Conservation (phyloP, 2,888 invertebrate genomes). For the Piscicola geometra region DNA sequence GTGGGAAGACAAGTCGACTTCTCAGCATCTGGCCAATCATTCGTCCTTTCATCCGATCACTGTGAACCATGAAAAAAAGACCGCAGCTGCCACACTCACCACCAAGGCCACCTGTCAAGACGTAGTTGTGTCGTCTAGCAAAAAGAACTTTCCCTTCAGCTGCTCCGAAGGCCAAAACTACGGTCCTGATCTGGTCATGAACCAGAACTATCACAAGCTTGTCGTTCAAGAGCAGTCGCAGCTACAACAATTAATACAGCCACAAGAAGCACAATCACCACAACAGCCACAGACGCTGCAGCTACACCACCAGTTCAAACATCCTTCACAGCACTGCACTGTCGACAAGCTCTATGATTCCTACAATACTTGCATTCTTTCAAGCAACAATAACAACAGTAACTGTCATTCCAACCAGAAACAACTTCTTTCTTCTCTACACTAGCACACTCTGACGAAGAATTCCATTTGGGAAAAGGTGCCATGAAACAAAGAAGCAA, state of each 20-base stretch:
- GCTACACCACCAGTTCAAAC: neutral
- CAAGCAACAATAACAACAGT: neutral
- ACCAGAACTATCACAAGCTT: neutral
- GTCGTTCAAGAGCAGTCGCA: neutral
- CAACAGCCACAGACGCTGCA: neutral
- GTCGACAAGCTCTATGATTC: neutral
- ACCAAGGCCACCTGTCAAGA: constrained; percentile 8
- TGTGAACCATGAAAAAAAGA: neutral
- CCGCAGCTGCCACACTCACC: constrained; percentile 5
- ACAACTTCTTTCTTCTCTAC: too few relatives aligned
- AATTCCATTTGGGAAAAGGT: too few relatives aligned
- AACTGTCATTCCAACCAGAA: too few relatives aligned
- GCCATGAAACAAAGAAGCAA: too few relatives aligned
- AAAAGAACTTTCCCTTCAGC: neutral
- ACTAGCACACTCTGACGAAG: too few relatives aligned
- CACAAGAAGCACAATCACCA: too few relatives aligned
- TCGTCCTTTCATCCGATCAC: constrained; percentile 17
- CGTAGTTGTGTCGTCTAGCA: constrained; percentile 12
- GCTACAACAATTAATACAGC: neutral
- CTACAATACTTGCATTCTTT: neutral
- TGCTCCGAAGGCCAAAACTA: neutral
- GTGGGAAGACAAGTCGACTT: neutral
- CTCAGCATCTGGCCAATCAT: neutral
- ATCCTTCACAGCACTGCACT: neutral
- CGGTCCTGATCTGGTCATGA: constrained; percentile 6